phyloP scores from a whole-genome alignment of 2,113 vertebrate genomes.

The Platichthys flesus region DNA sequence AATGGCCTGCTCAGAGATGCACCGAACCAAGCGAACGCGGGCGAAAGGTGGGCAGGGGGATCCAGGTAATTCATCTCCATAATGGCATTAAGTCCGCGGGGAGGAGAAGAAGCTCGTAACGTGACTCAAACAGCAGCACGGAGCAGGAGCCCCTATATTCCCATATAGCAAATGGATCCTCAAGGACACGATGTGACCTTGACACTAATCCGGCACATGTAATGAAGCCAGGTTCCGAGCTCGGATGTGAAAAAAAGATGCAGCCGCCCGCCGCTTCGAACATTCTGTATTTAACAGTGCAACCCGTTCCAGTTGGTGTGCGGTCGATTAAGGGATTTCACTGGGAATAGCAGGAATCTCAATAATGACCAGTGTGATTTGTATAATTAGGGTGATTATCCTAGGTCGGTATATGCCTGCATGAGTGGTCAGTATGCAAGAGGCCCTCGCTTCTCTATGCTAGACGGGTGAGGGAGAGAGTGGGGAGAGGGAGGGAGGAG shows the following conservation, averaged over 20 bases:
- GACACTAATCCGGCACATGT: conserved; percentile 50
- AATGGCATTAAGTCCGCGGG: conserved; percentile 69
- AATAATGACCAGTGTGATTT: conserved; percentile 13
- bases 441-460: background rate
- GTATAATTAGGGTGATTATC: conserved; percentile 25
- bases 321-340: conserved; percentile 31
- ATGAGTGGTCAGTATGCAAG: conserved; percentile 26
- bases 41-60: conserved; percentile 36
- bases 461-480: conserved; percentile 1
- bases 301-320: background rate
- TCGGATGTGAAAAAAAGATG: background rate
- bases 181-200: conserved; percentile 65
- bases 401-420: background rate
- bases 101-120: conserved; percentile 72
- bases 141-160: conserved; percentile 42
- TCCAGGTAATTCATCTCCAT: conserved; percentile 72
- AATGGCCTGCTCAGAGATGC: conserved; percentile 65
- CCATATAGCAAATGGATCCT: conserved; percentile 65
- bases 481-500: background rate
- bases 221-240: conserved; percentile 22
- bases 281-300: background rate
- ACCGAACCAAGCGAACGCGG: conserved; percentile 54
- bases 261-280: background rate
- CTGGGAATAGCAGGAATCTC: background rate
- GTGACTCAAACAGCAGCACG: conserved; percentile 52